These are phyloP conservation scores for Marronus borbonicus DNA, from an alignment of 2,888 invertebrate genomes.

Conservation along the genomic window DNA sequence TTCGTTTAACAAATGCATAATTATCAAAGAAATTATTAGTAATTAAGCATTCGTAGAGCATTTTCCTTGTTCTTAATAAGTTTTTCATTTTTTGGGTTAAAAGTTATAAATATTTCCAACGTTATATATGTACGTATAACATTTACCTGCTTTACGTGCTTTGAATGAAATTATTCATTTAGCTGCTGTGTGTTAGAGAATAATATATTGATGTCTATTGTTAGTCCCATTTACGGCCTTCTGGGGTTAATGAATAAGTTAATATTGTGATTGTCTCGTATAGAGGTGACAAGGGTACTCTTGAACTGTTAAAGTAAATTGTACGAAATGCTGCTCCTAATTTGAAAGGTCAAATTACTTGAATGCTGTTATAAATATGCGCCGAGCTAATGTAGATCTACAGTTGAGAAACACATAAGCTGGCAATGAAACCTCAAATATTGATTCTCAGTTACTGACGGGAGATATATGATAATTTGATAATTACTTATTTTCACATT, in stretches of 20 bases:
- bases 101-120: too few species aligned
- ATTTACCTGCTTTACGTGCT: constrained; percentile 2
- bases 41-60: too few species aligned
- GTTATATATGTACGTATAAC: too few species aligned
- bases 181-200: background rate
- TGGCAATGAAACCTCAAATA: background rate
- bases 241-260: constrained; percentile 19
- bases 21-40: too few species aligned
- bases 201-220: constrained; percentile 7
- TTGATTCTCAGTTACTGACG: too few species aligned
- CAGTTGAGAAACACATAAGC: background rate
- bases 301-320: constrained; percentile 10
- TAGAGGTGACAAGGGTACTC: background rate
- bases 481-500: too few species aligned
- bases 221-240: background rate
- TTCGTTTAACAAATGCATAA: too few species aligned
- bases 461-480: too few species aligned
- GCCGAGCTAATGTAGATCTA: background rate
- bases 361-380: constrained; percentile 10
- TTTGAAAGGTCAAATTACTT: constrained; percentile 15
- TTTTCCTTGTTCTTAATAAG: too few species aligned
- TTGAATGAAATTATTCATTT: background rate
- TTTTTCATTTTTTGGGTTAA: too few species aligned
- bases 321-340: constrained; percentile 10
- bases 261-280: constrained; percentile 14